phyloP scores from a whole-genome alignment of 2,888 invertebrate genomes.

The Lucinisca nassula region DNA sequence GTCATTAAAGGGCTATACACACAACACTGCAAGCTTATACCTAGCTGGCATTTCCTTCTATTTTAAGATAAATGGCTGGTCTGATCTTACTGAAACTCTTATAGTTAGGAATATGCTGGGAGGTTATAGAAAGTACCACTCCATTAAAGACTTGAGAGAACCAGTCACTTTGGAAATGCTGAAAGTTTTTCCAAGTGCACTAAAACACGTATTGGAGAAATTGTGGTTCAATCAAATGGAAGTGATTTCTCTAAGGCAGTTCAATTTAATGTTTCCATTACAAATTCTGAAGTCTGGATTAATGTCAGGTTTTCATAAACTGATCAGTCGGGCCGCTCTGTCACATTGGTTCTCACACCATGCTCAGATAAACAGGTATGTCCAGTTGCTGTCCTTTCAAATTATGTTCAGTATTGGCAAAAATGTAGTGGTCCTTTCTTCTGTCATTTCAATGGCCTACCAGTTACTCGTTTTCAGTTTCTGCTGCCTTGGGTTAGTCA shows the following conservation, averaged over 20 bases:
- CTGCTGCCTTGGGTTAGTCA: neutral
- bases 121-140: no score
- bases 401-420: neutral
- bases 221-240: neutral
- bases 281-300: neutral
- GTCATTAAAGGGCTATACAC: neutral
- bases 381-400: neutral
- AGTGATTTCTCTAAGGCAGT: neutral
- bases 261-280: neutral
- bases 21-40: neutral
- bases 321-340: neutral
- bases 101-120: neutral
- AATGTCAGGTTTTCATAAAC: neutral
- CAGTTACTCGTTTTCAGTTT: neutral
- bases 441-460: neutral
- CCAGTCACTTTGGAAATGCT: no score
- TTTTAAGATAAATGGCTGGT: neutral
- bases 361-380: neutral
- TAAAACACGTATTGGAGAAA: no score
- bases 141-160: no score
- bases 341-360: neutral
- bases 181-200: no score
- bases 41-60: neutral
- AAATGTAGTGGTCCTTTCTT: neutral
- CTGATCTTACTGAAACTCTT: neutral